Conservation (phyloP, 2,797 vertebrate genomes). For the Tachyglossus aculeatus region DNA sequence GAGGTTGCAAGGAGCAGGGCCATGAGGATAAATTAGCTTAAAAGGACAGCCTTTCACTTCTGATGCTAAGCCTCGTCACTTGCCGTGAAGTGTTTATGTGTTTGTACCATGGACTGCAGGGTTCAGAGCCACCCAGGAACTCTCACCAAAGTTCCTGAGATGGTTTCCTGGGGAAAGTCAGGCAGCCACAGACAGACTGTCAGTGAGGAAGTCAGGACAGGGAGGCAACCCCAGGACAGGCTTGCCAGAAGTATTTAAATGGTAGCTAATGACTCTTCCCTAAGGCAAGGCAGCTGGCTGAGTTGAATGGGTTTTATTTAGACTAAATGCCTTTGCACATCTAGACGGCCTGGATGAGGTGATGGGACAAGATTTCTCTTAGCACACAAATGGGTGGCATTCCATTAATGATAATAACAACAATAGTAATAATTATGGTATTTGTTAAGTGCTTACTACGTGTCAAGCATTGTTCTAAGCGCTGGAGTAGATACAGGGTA, state of each 20-base stretch:
- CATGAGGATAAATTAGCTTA: constrained; percentile 7
- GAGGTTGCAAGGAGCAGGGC: background rate
- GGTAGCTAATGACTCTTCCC: background rate
- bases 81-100: background rate
- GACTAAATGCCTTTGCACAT: background rate
- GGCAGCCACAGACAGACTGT: background rate
- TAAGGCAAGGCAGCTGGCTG: background rate
- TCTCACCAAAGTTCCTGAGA: constrained; percentile 3
- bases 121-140: background rate
- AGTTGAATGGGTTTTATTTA: background rate
- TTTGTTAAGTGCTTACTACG: no score
- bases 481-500: no score
- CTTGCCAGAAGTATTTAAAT: background rate
- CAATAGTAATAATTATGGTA: no score
- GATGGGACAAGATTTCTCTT: background rate
- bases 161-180: background rate
- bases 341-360: background rate
- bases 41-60: constrained; percentile 38
- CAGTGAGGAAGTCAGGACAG: background rate
- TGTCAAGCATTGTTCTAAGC: no score
- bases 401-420: background rate
- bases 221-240: background rate
- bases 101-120: constrained; percentile 22
- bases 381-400: background rate
- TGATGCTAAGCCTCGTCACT: background rate